Base-by-base conservation (phyloP, 2,797 vertebrate genomes). In the Manis pentadactyla region DNA sequence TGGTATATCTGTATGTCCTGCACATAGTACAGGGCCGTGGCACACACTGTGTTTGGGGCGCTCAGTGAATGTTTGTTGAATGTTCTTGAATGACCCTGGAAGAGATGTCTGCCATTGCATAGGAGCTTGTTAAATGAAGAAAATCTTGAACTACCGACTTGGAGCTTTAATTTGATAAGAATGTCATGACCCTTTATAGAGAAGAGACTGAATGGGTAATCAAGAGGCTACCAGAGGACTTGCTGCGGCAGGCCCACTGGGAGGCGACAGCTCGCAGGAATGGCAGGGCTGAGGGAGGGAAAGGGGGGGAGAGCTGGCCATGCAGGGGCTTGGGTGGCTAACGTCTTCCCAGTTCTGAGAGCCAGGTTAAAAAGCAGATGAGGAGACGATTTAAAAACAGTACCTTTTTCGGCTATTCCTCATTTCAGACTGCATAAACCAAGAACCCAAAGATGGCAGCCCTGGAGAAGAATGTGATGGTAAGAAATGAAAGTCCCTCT, bases 381-480 rank as follows among this genome's bases (percentile, higher is more conserved):
- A 93, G 81, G n/a, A 69, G 4, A 42, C 53, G 23, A 8, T 49
- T 55, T 9, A 71, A 25, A 63, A 53, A 87, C 42, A 63, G 37
- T 71, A 1, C 61, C 87, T 95, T 87, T 55, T 90, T 61, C 68
- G 66, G 64, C 74, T 87, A 49, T 49, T 87, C 97, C 25, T 97
- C 87, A 90, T 97, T 98, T 90, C 97, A 99, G 99, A 99, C 92
- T 99, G 99, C 96, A 98, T 99, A 95, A 99, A 98, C 96, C 98
- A 99, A 29, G 99, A 99, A 84, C 99, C 99, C 25, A 99, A 99
- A 98, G 99, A 99, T 95, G 98, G 98, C 46, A 98, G 98, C 95
- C 99, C 99, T 10, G 98, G 98, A 49, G 99, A 99, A 77, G 98
- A 98, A 11, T 99, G 99, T 96, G 98, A 99, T 82, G 97, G 99